Conservation (phyloP, 1,140 invertebrate genomes). For the Drosophila albomicans region DNA sequence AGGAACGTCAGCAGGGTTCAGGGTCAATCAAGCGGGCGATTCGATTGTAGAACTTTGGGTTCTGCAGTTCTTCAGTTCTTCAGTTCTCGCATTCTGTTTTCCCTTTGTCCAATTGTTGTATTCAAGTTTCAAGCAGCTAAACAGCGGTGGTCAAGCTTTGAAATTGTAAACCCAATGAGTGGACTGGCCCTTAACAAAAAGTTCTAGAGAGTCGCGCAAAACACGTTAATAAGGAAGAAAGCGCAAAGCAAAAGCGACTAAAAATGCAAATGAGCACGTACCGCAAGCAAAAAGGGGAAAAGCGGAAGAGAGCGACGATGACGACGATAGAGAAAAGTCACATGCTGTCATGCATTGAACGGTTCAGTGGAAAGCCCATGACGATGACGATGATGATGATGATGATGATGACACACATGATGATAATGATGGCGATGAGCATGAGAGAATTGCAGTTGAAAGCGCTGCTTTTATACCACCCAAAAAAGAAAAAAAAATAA, state of each 20-base stretch:
- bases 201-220: constrained; percentile 28
- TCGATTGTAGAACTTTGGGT: constrained; percentile 1
- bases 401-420: not conserved
- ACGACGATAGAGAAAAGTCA: constrained; percentile 31
- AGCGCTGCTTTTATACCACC: constrained; percentile 17
- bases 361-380: constrained; percentile 42
- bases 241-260: constrained; percentile 67
- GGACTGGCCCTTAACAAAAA: constrained; percentile 2
- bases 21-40: constrained; percentile 58
- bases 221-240: constrained; percentile 67
- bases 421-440: constrained; percentile 8
- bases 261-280: constrained; percentile 80
- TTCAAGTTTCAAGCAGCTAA: constrained; percentile 27
- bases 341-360: constrained; percentile 37
- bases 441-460: constrained; percentile 50
- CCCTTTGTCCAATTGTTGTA: not conserved
- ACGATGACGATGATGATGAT: constrained; percentile 3
- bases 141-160: constrained; percentile 33
- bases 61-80: not conserved
- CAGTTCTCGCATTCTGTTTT: too few relatives aligned
- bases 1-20: constrained; percentile 48
- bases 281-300: constrained; percentile 5
- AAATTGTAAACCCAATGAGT: constrained; percentile 40
- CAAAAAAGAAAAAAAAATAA: constrained; percentile 6
- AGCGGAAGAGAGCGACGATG: constrained; percentile 1